Evolutionary conservation across 2,797 vertebrate genomes (phyloP), one percentile per base, ranked within the genome.

Genomic region (Dromococcyx pavoninus): DNA sequence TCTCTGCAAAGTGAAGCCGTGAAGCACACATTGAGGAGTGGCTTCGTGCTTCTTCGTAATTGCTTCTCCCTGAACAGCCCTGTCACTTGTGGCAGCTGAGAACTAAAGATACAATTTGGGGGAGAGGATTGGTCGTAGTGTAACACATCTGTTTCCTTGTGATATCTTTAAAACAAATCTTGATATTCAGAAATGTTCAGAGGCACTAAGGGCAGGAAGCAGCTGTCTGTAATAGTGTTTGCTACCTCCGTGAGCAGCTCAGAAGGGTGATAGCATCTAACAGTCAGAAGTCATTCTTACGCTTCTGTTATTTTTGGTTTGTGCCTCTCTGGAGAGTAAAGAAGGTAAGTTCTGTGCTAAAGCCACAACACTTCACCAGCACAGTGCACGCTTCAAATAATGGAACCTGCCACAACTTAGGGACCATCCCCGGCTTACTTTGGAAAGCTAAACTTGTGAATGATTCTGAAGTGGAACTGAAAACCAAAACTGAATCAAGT

Each of bases 261-360:
- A 76, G 96, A 93, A 46, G 46, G 69, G 50, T 78, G 73, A 80
- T 61, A 57, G 39, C 48, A 73, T 50, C 57, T 50, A 21, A 84
- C 60, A 70, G 77, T 64, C 88, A 88, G 93, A 94, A 91, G 91
- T 94, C 88, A 84, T 83, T 70, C 88, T 97, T 75, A 96, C 10
- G 39, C 65, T 92, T 95, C 61, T 94, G 75, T 96, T 97, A 65
- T 96, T 89, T 94, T 94, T 96, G 94, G 91, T 96, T 96, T 96
- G 96, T 97, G 97, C 97, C 97, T 97, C 97, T 97, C 97, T 97
- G 98, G 97, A 98, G 97, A 93, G 96, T 77, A 91, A 97, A 91
- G 64, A 95, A 97, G 97, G 98, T 98, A 96, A 98, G 97, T 94
- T 83, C 58, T 23, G 13, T 80, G 91, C 76, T 72, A 80, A n/a